Conservation (phyloP, 2,888 invertebrate genomes). For the Labia minor region DNA sequence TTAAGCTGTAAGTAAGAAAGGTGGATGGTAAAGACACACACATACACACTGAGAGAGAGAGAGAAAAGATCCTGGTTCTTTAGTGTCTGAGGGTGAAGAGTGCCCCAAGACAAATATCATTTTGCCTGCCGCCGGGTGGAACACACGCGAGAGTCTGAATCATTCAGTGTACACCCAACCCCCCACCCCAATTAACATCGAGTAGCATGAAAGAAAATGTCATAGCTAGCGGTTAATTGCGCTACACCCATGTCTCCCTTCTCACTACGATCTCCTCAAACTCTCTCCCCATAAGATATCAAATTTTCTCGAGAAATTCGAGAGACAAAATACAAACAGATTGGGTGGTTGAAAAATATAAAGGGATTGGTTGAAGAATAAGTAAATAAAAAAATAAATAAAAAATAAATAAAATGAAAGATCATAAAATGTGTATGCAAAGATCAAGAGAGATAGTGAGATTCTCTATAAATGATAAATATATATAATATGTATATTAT, state of each 20-base stretch:
- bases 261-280: background rate
- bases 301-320: background rate
- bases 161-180: background rate
- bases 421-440: too few species aligned
- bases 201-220: background rate
- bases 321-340: background rate
- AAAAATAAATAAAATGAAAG: too few species aligned
- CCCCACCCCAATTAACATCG: too few species aligned
- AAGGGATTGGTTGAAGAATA: too few species aligned
- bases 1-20: background rate
- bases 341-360: too few species aligned
- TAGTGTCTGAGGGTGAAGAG: background rate
- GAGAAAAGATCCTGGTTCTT: too few species aligned
- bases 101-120: background rate
- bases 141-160: slow-evolving; percentile 2
- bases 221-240: background rate
- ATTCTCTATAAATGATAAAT: too few species aligned
- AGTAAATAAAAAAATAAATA: too few species aligned
- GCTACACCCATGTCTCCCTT: background rate
- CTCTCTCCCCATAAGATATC: background rate
- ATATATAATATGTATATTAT: too few species aligned
- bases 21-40: too few species aligned
- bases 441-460: too few species aligned
- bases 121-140: background rate
- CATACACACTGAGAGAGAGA: too few species aligned